A percentile compares a stretch with the other conserved stretches of the same genome.
These are phyloP conservation scores for Palloptera scutellata DNA, from an alignment of 2,888 invertebrate species.

Conservation along the genomic window DNA sequence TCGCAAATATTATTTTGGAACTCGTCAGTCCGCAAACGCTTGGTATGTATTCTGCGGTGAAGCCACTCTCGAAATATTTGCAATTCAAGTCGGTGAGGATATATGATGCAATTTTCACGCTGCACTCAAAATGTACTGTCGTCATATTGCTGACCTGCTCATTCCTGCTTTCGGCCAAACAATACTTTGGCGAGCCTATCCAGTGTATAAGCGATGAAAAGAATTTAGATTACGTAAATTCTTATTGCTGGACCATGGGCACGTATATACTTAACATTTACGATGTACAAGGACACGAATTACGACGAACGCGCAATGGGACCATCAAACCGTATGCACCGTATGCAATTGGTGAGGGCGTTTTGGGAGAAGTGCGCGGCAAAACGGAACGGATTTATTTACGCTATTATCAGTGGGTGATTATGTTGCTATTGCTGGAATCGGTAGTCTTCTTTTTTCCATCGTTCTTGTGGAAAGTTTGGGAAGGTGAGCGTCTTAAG, in stretches of 20 bases:
- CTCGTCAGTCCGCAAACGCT: slow-evolving; percentile 39
- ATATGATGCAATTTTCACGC: slow-evolving; percentile 78
- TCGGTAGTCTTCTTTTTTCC: slow-evolving; percentile 59
- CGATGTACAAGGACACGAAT: slow-evolving; percentile 14
- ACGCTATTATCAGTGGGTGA: slow-evolving; percentile 63
- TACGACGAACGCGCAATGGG: slow-evolving; percentile 14
- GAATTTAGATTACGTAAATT: slow-evolving; percentile 72
- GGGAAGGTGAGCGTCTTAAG: slow-evolving; percentile 65
- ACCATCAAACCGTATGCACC: slow-evolving; percentile 45
- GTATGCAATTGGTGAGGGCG: slow-evolving; percentile 50
- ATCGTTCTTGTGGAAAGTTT: slow-evolving; percentile 60
- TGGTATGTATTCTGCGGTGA: slow-evolving; percentile 72
- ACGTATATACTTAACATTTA: slow-evolving; percentile 68
- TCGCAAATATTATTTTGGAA: slow-evolving; percentile 31
- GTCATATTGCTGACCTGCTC: slow-evolving; percentile 77
- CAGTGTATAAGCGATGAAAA: slow-evolving; percentile 72
- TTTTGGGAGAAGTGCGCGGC: slow-evolving; percentile 47
- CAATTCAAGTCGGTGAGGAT: slow-evolving; percentile 74
- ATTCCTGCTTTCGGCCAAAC: slow-evolving; percentile 78
- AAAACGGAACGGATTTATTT: slow-evolving; percentile 53
- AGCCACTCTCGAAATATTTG: slow-evolving; percentile 68
- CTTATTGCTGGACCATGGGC: slow-evolving; percentile 82
- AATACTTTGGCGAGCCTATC: slow-evolving; percentile 87
- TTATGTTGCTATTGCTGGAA: slow-evolving; percentile 56
- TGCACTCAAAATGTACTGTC: slow-evolving; percentile 78